Conservation (phyloP, 2,113 vertebrate species). For the Pyrgilauda ruficollis region DNA sequence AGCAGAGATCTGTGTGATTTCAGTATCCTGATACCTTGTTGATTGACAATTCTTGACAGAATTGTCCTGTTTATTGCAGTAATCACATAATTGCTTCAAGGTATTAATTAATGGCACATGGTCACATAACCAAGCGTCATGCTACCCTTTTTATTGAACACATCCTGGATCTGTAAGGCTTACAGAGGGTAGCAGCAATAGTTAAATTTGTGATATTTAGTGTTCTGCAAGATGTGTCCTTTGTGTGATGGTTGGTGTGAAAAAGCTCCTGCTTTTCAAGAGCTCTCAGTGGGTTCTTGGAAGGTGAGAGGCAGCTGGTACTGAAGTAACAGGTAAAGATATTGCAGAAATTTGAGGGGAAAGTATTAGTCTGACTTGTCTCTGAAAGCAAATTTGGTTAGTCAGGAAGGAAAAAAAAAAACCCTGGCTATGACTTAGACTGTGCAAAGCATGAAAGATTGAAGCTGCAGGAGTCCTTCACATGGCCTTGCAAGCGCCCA, state of each 20-base stretch:
- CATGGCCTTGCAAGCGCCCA: not conserved
- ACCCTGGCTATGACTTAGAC: not conserved
- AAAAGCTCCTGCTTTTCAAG: not conserved
- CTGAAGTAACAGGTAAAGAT: not conserved
- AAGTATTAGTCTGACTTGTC: not conserved
- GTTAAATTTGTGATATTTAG: not conserved
- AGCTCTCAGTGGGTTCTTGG: not conserved
- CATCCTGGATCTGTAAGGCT: not conserved
- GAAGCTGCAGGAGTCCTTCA: not conserved
- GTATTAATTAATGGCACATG: not conserved
- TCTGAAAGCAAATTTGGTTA: not conserved
- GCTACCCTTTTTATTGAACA: not conserved
- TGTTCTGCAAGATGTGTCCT: not conserved
- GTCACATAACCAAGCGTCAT: accelerated
- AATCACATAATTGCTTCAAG: not conserved
- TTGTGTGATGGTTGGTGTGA: not conserved
- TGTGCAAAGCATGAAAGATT: not conserved
- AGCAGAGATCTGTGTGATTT: not conserved
- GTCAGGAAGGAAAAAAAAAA: not conserved
- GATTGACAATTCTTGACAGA: not conserved
- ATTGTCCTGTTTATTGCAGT: not conserved
- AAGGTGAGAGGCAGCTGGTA: not conserved
- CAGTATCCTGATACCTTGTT: not conserved
- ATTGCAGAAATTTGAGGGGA: not conserved
- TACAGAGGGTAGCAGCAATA: not conserved